These are phyloP conservation scores for Boleophthalmus pectinirostris DNA, from an alignment of 2,113 vertebrate genomes.

Conservation along the genomic window DNA sequence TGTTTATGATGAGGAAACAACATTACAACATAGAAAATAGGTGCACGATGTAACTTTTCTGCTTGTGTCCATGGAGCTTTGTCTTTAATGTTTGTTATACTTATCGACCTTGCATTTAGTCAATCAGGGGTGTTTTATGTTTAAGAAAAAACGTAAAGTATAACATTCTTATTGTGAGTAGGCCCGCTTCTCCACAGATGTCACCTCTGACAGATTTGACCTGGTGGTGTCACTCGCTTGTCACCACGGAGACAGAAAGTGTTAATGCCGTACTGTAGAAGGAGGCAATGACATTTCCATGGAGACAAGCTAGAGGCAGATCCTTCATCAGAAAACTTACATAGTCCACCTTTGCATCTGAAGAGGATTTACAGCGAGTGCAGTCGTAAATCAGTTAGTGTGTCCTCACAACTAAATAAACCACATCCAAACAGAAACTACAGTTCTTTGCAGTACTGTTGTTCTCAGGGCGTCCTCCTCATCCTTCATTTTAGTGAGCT, in stretches of 20 bases:
- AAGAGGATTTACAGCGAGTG: slow-evolving; percentile 35
- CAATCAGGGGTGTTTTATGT: too few relatives aligned
- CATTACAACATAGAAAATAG: too few relatives aligned
- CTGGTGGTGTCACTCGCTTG: too few relatives aligned
- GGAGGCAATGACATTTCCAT: neutral
- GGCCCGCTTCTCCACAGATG: too few relatives aligned
- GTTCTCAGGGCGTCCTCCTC: neutral
- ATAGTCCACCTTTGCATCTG: slow-evolving; percentile 2
- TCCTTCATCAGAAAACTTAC: neutral
- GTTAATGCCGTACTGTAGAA: neutral
- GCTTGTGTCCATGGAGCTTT: too few relatives aligned
- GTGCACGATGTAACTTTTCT: too few relatives aligned
- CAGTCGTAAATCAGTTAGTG: slow-evolving; percentile 19
- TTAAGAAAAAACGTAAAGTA: too few relatives aligned
- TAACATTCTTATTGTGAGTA: too few relatives aligned
- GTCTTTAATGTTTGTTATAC: too few relatives aligned
- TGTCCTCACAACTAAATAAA: slow-evolving; percentile 13
- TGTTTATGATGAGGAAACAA: too few relatives aligned
- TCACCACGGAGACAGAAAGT: neutral
- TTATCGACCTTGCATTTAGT: too few relatives aligned
- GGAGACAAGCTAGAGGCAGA: neutral
- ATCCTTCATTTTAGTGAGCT: neutral
- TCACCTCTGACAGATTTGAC: too few relatives aligned
- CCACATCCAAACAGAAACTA: slow-evolving; percentile 21
- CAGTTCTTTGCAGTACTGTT: slow-evolving; percentile 1